Evolutionary conservation across 2,888 invertebrate genomes (phyloP).

Genomic region (Xylota sylvarum): DNA sequence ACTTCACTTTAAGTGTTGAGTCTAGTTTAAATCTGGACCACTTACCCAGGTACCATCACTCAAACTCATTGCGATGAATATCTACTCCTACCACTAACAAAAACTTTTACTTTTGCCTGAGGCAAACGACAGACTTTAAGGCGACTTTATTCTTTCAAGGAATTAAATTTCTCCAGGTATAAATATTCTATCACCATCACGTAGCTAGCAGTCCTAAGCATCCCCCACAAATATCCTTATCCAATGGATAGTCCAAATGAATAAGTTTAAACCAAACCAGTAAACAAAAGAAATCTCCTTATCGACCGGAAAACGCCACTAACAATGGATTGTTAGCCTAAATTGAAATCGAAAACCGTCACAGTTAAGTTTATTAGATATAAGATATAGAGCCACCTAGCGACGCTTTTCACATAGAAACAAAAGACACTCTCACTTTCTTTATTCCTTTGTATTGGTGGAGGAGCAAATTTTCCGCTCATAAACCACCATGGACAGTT

Average conservation of each 20-base stretch:
- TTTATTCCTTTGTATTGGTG: background rate
- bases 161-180: background rate
- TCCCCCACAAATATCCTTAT: background rate
- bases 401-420: background rate
- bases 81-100: too few relatives aligned
- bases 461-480: conserved; percentile 59
- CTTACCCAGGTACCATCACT: too few relatives aligned
- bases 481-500: conserved; percentile 60
- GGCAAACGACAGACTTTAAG: background rate
- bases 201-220: background rate
- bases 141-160: background rate
- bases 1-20: too few relatives aligned
- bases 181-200: background rate
- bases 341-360: conserved; percentile 68
- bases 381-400: conserved; percentile 18
- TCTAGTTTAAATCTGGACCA: too few relatives aligned
- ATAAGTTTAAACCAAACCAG: conserved; percentile 9
- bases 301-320: conserved; percentile 42
- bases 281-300: conserved; percentile 12
- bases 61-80: too few relatives aligned
- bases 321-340: conserved; percentile 55
- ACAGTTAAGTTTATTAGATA: conserved; percentile 57
- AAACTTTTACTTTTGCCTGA: background rate
- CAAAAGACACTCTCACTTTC: conserved; percentile 29
- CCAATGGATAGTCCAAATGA: conserved; percentile 9